Percentiles rank a stretch among this genome's conserved stretches.
phyloP scores from a whole-genome alignment of 2,888 invertebrate genomes.

The Lypha dubia region DNA sequence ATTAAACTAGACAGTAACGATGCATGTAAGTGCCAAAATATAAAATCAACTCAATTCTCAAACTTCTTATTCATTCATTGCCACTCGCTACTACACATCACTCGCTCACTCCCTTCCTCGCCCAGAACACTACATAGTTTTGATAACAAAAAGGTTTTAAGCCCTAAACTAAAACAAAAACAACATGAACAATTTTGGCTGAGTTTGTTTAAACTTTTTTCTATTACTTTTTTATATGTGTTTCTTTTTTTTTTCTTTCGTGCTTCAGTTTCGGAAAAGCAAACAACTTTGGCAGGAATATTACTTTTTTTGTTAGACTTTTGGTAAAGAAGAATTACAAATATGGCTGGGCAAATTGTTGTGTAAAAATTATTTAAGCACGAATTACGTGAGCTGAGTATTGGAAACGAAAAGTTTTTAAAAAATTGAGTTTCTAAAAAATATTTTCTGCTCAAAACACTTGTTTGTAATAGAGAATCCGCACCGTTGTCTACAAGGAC shows the following conservation, averaged over 20 bases:
- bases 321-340: background rate
- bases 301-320: conserved; percentile 4
- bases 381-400: background rate
- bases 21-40: conserved; percentile 69
- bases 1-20: conserved; percentile 54
- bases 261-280: background rate
- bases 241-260: too few species aligned
- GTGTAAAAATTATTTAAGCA: too few species aligned
- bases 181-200: conserved; percentile 46
- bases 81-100: background rate
- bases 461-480: too few species aligned
- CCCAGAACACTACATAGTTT: too few species aligned
- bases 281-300: conserved; percentile 29
- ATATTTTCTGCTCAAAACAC: too few species aligned
- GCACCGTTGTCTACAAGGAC: too few species aligned
- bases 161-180: conserved; percentile 49
- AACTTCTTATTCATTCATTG: background rate
- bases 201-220: conserved; percentile 28
- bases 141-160: conserved; percentile 50
- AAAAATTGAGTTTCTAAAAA: too few species aligned
- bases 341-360: background rate
- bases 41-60: conserved; percentile 48
- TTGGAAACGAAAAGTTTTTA: background rate
- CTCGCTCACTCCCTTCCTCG: too few species aligned
- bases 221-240: too few species aligned